phyloP scores from a whole-genome alignment of 2,113 vertebrate species.

The Ascaphus truei region DNA sequence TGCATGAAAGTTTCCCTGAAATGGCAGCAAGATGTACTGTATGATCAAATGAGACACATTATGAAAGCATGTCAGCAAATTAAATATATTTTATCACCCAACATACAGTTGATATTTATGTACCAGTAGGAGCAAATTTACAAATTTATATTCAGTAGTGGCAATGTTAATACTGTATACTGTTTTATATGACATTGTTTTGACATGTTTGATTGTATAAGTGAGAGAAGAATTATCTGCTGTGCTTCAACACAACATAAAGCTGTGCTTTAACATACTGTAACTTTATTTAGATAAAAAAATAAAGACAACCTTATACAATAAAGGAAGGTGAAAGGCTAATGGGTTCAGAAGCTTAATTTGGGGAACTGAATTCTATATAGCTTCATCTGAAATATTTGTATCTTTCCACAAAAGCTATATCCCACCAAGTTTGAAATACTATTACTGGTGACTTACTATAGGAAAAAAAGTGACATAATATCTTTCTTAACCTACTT shows the following conservation, averaged over 20 bases:
- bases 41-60: constrained; percentile 40
- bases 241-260: too few relatives aligned
- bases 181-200: constrained; percentile 44
- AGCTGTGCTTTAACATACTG: constrained; percentile 38
- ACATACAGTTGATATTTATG: constrained; percentile 40
- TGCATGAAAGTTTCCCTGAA: constrained; percentile 32
- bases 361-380: too few relatives aligned
- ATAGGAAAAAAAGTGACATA: too few relatives aligned
- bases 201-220: constrained; percentile 45
- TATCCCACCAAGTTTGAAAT: too few relatives aligned
- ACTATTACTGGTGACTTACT: too few relatives aligned
- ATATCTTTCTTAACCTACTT: too few relatives aligned
- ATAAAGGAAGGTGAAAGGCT: not conserved
- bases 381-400: too few relatives aligned
- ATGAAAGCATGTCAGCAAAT: constrained; percentile 44
- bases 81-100: constrained; percentile 41
- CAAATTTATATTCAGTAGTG: constrained; percentile 44
- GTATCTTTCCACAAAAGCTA: too few relatives aligned
- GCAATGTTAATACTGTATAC: constrained; percentile 53
- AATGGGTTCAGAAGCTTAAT: not conserved
- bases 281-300: constrained; percentile 10
- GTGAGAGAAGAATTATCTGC: constrained; percentile 12
- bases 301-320: constrained; percentile 1
- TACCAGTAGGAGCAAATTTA: constrained; percentile 48
- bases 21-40: constrained; percentile 34